phyloP scores from a whole-genome alignment of 2,888 invertebrate genomes.

The Augiades crinisus region DNA sequence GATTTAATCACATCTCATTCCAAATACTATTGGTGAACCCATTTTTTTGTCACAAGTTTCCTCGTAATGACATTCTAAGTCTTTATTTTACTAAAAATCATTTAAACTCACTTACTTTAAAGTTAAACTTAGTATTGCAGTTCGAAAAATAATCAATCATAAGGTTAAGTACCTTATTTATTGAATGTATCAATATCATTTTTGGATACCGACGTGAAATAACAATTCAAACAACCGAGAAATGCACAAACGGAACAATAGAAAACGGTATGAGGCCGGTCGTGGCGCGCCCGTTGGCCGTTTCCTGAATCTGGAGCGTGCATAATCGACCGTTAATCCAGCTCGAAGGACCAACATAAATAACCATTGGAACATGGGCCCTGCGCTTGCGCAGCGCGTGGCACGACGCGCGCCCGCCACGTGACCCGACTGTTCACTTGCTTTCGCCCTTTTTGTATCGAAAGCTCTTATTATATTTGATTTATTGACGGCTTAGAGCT shows the following conservation, averaged over 20 bases:
- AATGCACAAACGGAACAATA: constrained; percentile 43
- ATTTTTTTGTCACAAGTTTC: neutral
- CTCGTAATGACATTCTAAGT: too few species aligned
- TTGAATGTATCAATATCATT: too few species aligned
- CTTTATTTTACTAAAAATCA: too few species aligned
- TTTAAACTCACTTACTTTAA: too few species aligned
- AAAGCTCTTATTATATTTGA: constrained; percentile 41
- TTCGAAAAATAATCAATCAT: too few species aligned
- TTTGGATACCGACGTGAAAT: neutral
- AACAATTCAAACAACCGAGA: neutral
- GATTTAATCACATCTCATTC: constrained; percentile 31
- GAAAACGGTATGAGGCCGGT: constrained; percentile 44
- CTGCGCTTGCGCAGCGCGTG: constrained; percentile 63
- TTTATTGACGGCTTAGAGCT: constrained; percentile 30
- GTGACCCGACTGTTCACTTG: constrained; percentile 65
- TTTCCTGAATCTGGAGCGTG: constrained; percentile 77
- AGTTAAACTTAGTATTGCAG: too few species aligned
- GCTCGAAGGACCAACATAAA: constrained; percentile 60
- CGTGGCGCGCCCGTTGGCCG: constrained; percentile 57
- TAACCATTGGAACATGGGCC: constrained; percentile 47
- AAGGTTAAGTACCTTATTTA: too few species aligned
- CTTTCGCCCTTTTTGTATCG: constrained; percentile 66
- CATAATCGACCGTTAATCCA: constrained; percentile 77
- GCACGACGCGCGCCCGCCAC: constrained; percentile 71
- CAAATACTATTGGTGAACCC: neutral